These are phyloP conservation scores for Strigamia maritima DNA, from an alignment of 2,888 invertebrate genomes.

Conservation along the genomic window DNA sequence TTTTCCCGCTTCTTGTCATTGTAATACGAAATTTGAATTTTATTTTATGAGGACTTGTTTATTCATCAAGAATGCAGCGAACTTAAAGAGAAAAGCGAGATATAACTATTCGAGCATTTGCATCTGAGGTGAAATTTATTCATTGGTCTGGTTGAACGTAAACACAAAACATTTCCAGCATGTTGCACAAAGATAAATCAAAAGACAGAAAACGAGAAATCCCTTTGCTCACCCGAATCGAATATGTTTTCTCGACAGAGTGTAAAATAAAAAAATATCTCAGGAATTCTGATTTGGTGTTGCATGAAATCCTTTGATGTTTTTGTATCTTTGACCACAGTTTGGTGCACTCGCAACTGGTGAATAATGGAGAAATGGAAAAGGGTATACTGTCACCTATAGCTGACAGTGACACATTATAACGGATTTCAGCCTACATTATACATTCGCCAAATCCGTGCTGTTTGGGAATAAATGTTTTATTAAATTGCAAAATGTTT, in stretches of 20 bases:
- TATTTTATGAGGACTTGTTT: neutral
- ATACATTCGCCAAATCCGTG: constrained; percentile 8
- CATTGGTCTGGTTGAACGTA: constrained; percentile 28
- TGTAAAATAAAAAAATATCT: neutral
- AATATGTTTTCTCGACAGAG: neutral
- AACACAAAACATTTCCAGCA: constrained; percentile 17
- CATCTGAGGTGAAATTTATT: constrained; percentile 22
- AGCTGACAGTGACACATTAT: constrained; percentile 11
- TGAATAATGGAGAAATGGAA: constrained; percentile 23
- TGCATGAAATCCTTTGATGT: neutral
- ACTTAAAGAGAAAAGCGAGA: neutral
- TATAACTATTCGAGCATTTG: neutral
- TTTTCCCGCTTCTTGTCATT: neutral
- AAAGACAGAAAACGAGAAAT: constrained; percentile 26
- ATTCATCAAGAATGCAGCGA: neutral
- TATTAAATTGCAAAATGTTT: constrained; percentile 1
- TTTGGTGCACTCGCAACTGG: constrained; percentile 16
- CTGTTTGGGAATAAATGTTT: constrained; percentile 1
- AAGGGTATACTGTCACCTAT: neutral
- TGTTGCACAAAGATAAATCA: constrained; percentile 26
- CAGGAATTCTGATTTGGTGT: neutral
- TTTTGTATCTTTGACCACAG: constrained; percentile 18
- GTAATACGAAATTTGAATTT: neutral
- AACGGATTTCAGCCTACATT: neutral
- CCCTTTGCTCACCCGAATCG: constrained; percentile 21